These are phyloP conservation scores for Proisotoma minuta DNA, from an alignment of 2,888 invertebrate genomes.

Conservation along the genomic window DNA sequence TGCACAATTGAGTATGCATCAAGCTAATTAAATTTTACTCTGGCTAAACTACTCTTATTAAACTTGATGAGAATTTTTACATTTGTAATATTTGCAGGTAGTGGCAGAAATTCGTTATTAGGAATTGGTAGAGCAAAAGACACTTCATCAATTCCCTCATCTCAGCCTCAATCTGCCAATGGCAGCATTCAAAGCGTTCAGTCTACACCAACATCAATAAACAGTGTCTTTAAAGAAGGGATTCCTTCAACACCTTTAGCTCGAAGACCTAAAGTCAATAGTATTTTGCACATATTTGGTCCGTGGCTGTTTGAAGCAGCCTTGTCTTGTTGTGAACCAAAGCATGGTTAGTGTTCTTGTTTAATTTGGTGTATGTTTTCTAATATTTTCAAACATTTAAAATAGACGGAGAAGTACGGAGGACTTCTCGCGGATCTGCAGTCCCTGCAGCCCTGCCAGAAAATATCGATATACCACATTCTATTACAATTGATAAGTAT, in stretches of 20 bases:
- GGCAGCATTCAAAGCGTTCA: slow-evolving; percentile 39
- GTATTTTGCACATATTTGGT: slow-evolving; percentile 89
- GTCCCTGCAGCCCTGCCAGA: slow-evolving; percentile 63
- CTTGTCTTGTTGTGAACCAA: slow-evolving; percentile 71
- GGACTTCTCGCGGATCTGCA: slow-evolving; percentile 45
- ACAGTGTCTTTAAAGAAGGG: background rate
- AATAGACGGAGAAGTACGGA: slow-evolving; percentile 40
- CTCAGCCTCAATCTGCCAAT: slow-evolving; percentile 59
- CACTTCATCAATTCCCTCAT: slow-evolving; percentile 58
- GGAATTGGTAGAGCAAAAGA: slow-evolving; percentile 62
- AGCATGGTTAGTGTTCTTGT: slow-evolving; percentile 47
- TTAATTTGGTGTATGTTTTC: slow-evolving; percentile 3
- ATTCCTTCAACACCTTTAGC: slow-evolving; percentile 49
- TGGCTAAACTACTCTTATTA: no score
- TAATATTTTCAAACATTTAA: slow-evolving; percentile 1
- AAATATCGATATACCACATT: slow-evolving; percentile 63
- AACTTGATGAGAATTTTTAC: no score
- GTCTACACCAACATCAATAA: slow-evolving; percentile 25
- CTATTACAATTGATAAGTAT: slow-evolving; percentile 67
- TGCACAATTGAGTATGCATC: background rate
- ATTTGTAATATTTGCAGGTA: no score
- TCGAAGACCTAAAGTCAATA: slow-evolving; percentile 84
- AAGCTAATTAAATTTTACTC: no score
- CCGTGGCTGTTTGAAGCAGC: slow-evolving; percentile 96
- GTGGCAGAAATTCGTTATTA: slow-evolving; percentile 74